Base-by-base conservation (phyloP, 2,888 invertebrate species). In the Diaphora mendica region DNA sequence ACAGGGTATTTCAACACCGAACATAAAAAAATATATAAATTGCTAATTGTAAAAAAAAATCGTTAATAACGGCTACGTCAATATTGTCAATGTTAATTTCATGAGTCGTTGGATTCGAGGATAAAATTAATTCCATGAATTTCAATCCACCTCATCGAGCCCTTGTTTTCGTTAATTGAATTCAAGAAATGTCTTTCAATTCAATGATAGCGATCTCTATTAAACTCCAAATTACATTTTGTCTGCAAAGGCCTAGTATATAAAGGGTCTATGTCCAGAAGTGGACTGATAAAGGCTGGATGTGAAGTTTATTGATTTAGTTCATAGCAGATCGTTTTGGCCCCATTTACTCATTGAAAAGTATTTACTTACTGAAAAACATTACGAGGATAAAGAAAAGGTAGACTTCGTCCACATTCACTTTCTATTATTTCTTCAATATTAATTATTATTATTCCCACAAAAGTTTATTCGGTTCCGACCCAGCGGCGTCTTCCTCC, bases 121-220 rank as follows among this genome's bases (percentile, higher is more conserved):
- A 48, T 48, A 59, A 62, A 62, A 67, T 55, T 44, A 68, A 68
- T 72, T 48, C 51, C 39, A 64, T 68, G 35, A 72, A 72, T 51
- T 70, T 30, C 48, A 35, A 72, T 17, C 35, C 44, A 30, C 13
- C 33, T 44, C 44, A 11, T 44, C 35, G 48, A 64, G 64, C 48
- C 48, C 20, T 68, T 68, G 68, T 64, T 64, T 64, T 51, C 35
- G 13, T 35, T 72, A 72, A 72, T 72, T 68, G 39, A 72, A 64
- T 64, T 48, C 67, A 68, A 68, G 68, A 72, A 72, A 72, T 68
- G 35, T 62, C 44, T n/a, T 48, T 26, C 67, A 64, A 68, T 51
- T 72, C 64, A 51, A 26, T 68, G 44, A 67, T 67, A 4, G 17
- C 13, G 20, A 62, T 72, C 20, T 72, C 33, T 20, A 66, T 23